Percentiles rank a stretch among this genome's conserved stretches.
Conservation (phyloP, 37 sponge, comb jelly and placozoan genomes). For the Diacarnus erythraeanus region DNA sequence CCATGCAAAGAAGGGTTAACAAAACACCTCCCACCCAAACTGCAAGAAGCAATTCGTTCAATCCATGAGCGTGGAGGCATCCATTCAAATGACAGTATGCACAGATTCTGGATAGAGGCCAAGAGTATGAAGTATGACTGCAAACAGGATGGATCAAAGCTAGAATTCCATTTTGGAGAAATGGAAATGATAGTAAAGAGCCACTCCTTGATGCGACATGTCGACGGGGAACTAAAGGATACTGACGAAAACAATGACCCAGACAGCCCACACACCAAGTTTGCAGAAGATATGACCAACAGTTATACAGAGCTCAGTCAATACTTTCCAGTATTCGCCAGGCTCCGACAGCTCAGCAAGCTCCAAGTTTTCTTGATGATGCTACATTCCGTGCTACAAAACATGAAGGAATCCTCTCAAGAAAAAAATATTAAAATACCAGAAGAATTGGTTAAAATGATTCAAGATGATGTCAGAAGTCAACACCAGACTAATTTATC, state of each 20-base stretch:
- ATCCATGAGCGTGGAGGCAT: conserved; percentile 42
- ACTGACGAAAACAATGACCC: conserved; percentile 48
- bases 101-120: conserved; percentile 82
- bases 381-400: not conserved
- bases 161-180: conserved; percentile 19
- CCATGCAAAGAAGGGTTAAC: conserved; percentile 35
- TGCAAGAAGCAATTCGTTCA: conserved; percentile 48
- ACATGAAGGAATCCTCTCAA: conserved; percentile 18
- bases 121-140: conserved; percentile 38
- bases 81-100: not conserved
- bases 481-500: not conserved
- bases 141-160: not conserved
- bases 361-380: conserved; percentile 34
- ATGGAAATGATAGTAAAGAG: conserved; percentile 57
- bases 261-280: conserved; percentile 68
- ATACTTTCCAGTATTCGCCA: conserved; percentile 68
- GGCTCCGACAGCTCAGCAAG: conserved; percentile 57
- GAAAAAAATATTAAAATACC: conserved; percentile 3
- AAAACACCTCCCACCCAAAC: conserved; percentile 42
- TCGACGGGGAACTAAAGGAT: conserved; percentile 67
- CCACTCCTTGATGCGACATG: conserved; percentile 44
- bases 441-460: not conserved
- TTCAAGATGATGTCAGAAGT: not conserved
- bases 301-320: conserved; percentile 46
- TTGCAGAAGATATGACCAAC: conserved; percentile 62